Base-by-base conservation (phyloP, 1,140 invertebrate species). In the Coboldia fuscipes region DNA sequence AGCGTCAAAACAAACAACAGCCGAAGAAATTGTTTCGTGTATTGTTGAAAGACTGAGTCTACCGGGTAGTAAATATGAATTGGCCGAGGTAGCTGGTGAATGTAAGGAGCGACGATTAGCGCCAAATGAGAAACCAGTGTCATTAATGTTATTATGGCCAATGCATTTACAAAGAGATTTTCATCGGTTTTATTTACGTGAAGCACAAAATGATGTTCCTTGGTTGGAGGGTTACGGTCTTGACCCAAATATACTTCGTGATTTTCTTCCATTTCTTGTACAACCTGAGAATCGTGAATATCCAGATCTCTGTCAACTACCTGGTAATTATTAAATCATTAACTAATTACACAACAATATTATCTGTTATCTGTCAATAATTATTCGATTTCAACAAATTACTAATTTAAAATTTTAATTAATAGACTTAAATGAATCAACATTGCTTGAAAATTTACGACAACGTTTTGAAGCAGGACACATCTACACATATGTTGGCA, bases 401-500 rank as follows among this genome's bases (percentile, higher is more conserved):
- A 17, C 8, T 14, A 34, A 12, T 6, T 8, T 12, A 23, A 9
- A 26, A 24, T 26, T 16, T 17, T 19, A 19, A 10, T 13, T 7
- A 26, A 15, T 19, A 31, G 86, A 94, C 60, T 63, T 97, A 31
- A 94, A 92, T 46, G 89, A 94, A 56, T 73, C 80, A 57, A 93
- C 88, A 1, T 60, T 96, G 28, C 57, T 97, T 28, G 84, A 92
- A 44, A 96, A 94, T 61, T 62, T 93, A 26, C 68, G 77, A 42
- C 80, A 79, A 18, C 67, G 89, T 43, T 96, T 94, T 60, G 69
- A 72, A 15, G 81, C 77, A 43, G 82, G 84, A 35, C 84, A 92
- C 54, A 94, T 96, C 45, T 97, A 96, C 54, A 94, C 89, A 4
- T 96, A 94, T 48, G 89, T 94, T 34, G 89, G 89, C 16, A 90